These are phyloP conservation scores for Poeciliopsis retropinna DNA, from an alignment of 2,113 vertebrate species.

Conservation along the genomic window DNA sequence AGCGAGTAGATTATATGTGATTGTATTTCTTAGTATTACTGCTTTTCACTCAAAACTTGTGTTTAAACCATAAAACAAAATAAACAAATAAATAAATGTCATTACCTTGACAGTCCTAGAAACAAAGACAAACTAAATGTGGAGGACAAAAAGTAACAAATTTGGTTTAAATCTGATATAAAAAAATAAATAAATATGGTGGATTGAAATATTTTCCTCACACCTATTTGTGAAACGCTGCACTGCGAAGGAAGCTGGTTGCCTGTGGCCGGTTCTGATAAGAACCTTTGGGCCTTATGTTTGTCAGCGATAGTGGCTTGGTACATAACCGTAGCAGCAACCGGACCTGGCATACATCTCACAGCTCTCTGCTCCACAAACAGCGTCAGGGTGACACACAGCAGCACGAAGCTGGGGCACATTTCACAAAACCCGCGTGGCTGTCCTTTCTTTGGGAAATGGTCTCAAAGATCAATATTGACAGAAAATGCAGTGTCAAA, in stretches of 20 bases:
- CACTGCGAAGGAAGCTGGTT: constrained; percentile 75
- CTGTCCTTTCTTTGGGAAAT: constrained; percentile 40
- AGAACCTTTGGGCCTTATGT: constrained; percentile 59
- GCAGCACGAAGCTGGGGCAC: constrained; percentile 17
- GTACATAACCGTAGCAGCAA: constrained; percentile 43
- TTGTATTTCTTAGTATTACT: too few species aligned
- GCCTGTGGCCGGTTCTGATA: constrained; percentile 71
- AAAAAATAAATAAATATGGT: constrained; percentile 40
- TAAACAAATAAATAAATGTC: too few species aligned
- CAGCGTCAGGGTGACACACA: constrained; percentile 42
- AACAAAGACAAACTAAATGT: background rate
- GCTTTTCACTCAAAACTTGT: too few species aligned
- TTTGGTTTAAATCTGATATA: constrained; percentile 35
- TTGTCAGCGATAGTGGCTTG: constrained; percentile 65
- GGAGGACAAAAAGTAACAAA: constrained; percentile 15
- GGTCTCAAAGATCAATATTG: constrained; percentile 55
- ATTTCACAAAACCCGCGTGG: constrained; percentile 37
- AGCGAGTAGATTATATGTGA: too few species aligned
- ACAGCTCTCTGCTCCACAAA: constrained; percentile 62
- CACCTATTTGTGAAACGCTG: constrained; percentile 65
- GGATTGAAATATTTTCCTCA: constrained; percentile 53
- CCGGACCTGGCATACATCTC: constrained; percentile 55
- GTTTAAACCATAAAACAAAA: too few species aligned
- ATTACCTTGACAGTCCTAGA: too few species aligned
- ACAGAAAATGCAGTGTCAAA: constrained; percentile 41